A percentile compares a stretch with the other conserved stretches of the same genome.
phyloP scores from a whole-genome alignment of 92 coral and sea anemone genomes.

The Phenganax subtilis region DNA sequence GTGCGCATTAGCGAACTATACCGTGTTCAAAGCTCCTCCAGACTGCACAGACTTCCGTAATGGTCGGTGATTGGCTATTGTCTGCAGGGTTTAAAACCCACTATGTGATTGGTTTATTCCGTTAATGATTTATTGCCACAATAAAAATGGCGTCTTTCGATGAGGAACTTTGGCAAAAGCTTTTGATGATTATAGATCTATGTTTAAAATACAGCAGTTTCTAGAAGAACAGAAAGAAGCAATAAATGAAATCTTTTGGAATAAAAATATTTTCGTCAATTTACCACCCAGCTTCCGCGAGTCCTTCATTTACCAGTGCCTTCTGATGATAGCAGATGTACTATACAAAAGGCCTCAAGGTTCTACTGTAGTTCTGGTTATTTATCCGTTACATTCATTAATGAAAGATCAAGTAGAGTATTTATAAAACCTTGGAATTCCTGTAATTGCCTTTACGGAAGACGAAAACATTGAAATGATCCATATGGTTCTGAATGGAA shows the following conservation, averaged over 20 bases:
- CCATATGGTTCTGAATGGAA: constrained; percentile 59
- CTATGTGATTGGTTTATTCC: background rate
- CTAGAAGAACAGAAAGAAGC: constrained; percentile 18
- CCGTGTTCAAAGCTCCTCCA: background rate
- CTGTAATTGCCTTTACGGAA: constrained; percentile 56
- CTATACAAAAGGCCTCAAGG: constrained; percentile 53
- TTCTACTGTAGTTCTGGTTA: constrained; percentile 52
- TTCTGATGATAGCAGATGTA: constrained; percentile 53
- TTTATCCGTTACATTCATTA: constrained; percentile 58
- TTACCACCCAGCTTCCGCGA: background rate
- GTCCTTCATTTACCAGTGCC: constrained; percentile 40
- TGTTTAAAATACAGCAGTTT: background rate
- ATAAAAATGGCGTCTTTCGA: constrained; percentile 15
- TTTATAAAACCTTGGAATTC: constrained; percentile 50
- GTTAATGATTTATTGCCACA: background rate
- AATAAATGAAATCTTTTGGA: background rate
- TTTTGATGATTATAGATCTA: background rate
- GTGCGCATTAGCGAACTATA: background rate
- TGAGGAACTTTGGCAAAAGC: background rate
- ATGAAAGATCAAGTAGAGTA: constrained; percentile 60
- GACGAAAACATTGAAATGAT: constrained; percentile 55
- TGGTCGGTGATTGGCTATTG: background rate
- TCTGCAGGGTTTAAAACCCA: background rate
- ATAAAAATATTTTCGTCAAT: constrained; percentile 5
- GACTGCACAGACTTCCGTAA: background rate